Base-by-base conservation (phyloP, 2,113 vertebrate genomes). In the Anhinga rufa region DNA sequence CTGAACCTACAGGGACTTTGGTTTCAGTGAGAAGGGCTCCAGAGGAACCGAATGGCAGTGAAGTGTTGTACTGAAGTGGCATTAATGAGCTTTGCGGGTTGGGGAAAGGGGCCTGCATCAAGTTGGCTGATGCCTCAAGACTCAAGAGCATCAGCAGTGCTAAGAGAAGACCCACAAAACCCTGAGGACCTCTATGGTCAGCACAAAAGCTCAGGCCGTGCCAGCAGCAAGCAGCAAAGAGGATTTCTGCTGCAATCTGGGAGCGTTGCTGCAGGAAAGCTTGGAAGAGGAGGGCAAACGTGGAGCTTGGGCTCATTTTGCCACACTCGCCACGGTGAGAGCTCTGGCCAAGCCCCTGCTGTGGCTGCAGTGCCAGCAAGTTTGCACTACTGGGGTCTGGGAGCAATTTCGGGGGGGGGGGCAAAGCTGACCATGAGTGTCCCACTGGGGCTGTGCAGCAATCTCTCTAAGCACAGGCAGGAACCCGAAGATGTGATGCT, bases 401-500 rank as follows among this genome's bases (percentile, higher is more conserved):
- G 57, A 77, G 72, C 34, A 94, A 61, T 96, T 60, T 55, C 34
- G 3, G 48, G 93, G 86, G 3, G 48, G 93, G 86, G 38, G 58
- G 49, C 60, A 96, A 97, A 97, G 90, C n/a, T 95, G 97, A 95
- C 94, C 58, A 8, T 14, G 4, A 92, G 92, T 51, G 48, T 78
- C 96, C 97, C 93, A 93, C 86, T 77, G 77, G 92, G 82, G n/a
- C 91, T 34, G 10, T 4, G 31, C 90, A 94, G 93, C 94, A 95
- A 96, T 96, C 97, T 97, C 95, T 95, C 42, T 28, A 44, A 89
- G 87, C 78, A 88, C 93, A 97, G 92, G 84, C 93, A 82, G 70
- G 88, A 22, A 92, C 93, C 93, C 68, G 25, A 78, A 88, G 84
- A 90, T 60, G 85, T 31, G 88, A 94, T 86, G 84, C 95, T 97